Evolutionary conservation across 2,113 vertebrate genomes (phyloP), one percentile per base, ranked within the genome.

Genomic region (Xiphophorus couchianus): DNA sequence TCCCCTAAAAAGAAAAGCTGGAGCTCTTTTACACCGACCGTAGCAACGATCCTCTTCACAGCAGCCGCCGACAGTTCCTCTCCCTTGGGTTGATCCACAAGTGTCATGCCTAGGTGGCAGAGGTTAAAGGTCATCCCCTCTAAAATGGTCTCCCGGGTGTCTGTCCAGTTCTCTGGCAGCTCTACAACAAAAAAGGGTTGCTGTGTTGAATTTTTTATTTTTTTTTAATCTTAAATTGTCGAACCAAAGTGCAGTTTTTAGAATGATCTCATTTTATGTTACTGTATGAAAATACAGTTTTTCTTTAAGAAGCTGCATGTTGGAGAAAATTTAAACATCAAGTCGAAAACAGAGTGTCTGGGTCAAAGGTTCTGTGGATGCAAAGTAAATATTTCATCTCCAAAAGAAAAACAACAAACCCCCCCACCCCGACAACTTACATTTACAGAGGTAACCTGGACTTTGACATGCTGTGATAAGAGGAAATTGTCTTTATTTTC

Each of bases 91-190:
- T 97, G 95, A 85, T 99, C 98, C 78, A 99, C 97, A 60, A 98
- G 90, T 0, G 98, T 99, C 97, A 98, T 96, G 77, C 98, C 97
- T 79, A 99, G 89, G 91, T 97, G 96, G 73, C 96, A 96, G n/a
- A 99, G 94, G 90, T 92, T 96, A 93, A 98, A 98, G 62, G 96
- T 94, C 97, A 99, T 96, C 68, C 97, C 97, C 80, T 97, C 97
- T 4, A 97, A 86, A 76, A 99, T 94, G 0, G 96, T 97, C 92
- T 98, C 97, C 8, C 96, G 90, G 0, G 97, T 98, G 80, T 99
- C 98, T 0, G 98, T 98, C 97, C 97, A 99, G 91, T 98, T 98
- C 92, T 99, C 97, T 0, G 96, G 96, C 71, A 99, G 95, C 90
- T 98, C 97, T 99, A 2, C 30, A 29, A 17, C 67, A 13, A n/a